A percentile compares a stretch with the other conserved stretches of the same genome.
Evolutionary conservation across 2,888 invertebrate species (phyloP).

Genomic region (Therioaphis trifolii): DNA sequence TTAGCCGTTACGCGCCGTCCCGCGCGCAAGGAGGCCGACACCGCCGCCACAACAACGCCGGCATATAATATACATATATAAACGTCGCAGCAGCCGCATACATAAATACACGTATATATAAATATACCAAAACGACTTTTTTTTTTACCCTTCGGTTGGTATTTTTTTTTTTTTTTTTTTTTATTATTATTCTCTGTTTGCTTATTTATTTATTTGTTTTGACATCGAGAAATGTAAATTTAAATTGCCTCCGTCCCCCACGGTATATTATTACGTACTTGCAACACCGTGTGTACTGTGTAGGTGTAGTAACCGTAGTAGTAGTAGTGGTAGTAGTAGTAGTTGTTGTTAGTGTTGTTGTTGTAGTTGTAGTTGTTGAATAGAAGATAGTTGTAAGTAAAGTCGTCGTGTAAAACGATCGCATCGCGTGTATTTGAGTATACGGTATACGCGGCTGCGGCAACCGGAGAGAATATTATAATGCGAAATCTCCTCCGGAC

Average conservation of each 20-base stretch:
- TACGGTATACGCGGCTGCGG: too few relatives aligned
- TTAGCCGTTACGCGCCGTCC: conserved; percentile 45
- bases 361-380: too few relatives aligned
- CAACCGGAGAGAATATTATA: too few relatives aligned
- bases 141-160: conserved; percentile 24
- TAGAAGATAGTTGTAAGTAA: too few relatives aligned
- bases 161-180: too few relatives aligned
- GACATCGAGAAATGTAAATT: conserved; percentile 23
- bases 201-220: conserved; percentile 39
- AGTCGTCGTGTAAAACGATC: background rate
- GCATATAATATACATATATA: background rate
- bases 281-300: background rate
- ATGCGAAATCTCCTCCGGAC: too few relatives aligned
- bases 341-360: too few relatives aligned
- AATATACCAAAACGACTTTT: background rate
- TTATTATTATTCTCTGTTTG: background rate
- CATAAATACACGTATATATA: conserved; percentile 22
- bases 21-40: background rate
- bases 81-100: too few relatives aligned
- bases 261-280: background rate
- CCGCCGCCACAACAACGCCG: background rate
- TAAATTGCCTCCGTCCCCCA: background rate
- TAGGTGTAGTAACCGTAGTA: too few relatives aligned
- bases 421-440: too few relatives aligned
- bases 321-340: too few relatives aligned